Base-by-base conservation (phyloP, 2,888 invertebrate genomes). In the Cryptops parisi region DNA sequence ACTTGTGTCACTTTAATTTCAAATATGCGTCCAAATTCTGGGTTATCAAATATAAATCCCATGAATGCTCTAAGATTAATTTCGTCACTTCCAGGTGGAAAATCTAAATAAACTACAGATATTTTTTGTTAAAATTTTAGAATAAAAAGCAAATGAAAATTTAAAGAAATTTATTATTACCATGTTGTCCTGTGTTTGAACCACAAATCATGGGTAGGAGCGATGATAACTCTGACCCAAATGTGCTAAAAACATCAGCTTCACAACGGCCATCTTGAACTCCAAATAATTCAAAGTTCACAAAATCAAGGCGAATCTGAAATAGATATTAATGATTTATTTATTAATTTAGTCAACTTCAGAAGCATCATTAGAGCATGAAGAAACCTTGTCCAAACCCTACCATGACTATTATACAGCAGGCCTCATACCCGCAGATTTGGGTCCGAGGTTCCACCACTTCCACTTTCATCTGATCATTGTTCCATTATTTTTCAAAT, bases 121-220 rank as follows among this genome's bases (percentile, higher is more conserved):
- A n/a, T n/a, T n/a, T n/a, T n/a, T n/a, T n/a, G n/a, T n/a, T n/a
- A n/a, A n/a, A n/a, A n/a, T n/a, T n/a, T n/a, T n/a, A n/a, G n/a
- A n/a, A n/a, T n/a, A n/a, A n/a, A n/a, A n/a, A n/a, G n/a, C n/a
- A n/a, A n/a, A n/a, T n/a, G n/a, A n/a, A n/a, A n/a, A n/a, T n/a
- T n/a, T n/a, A n/a, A n/a, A n/a, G n/a, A n/a, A n/a, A n/a, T n/a
- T n/a, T n/a, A n/a, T n/a, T n/a, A n/a, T n/a, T 60, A 64, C 64
- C 62, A 48, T 64, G 64, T 54, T 63, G 63, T 26, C 62, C 63
- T 25, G 57, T 53, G 54, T 64, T 64, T 39, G 61, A 61, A 15
- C 64, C 64, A 53, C 64, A 63, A 51, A 64, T 62, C 5, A 57
- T 52, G 3, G 63, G 63, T 17, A 63, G 60, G 2, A 59, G 60